Conservation (phyloP, 2,888 invertebrate species). For the Schrankia costaestrigalis region DNA sequence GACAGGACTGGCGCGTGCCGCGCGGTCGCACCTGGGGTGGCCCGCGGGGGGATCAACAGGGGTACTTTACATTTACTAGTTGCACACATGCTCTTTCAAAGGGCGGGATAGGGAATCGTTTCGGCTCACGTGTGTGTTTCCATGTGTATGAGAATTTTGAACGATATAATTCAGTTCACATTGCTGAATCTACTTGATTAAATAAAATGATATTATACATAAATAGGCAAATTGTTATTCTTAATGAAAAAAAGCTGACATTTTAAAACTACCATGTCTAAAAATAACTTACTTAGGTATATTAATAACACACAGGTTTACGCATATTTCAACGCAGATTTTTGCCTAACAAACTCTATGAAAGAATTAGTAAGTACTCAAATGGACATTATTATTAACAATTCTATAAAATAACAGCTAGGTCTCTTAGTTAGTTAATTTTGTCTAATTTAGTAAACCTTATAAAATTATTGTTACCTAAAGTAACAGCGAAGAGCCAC, state of each 20-base stretch:
- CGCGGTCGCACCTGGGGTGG: conserved; percentile 74
- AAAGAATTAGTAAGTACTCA: too few relatives aligned
- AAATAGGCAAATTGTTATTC: not conserved
- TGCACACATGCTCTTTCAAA: conserved; percentile 78
- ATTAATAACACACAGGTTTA: too few relatives aligned
- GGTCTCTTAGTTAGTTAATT: too few relatives aligned
- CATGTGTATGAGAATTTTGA: conserved; percentile 1
- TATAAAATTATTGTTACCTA: not conserved
- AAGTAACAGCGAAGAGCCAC: conserved; percentile 11
- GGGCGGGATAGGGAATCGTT: conserved; percentile 66
- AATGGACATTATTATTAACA: too few relatives aligned
- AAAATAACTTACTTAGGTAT: too few relatives aligned
- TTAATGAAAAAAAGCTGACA: too few relatives aligned
- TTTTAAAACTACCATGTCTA: too few relatives aligned
- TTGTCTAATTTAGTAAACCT: too few relatives aligned
- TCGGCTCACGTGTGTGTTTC: conserved; percentile 28
- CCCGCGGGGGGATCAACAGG: conserved; percentile 76
- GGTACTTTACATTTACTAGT: conserved; percentile 79
- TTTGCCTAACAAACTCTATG: too few relatives aligned
- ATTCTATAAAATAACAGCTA: too few relatives aligned
- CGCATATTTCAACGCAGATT: too few relatives aligned
- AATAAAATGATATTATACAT: not conserved
- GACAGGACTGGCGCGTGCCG: conserved; percentile 79
- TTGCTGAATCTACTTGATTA: not conserved
- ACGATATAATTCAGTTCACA: too few relatives aligned